Conservation (phyloP, 1,140 invertebrate genomes). For the Hyphantria cunea region DNA sequence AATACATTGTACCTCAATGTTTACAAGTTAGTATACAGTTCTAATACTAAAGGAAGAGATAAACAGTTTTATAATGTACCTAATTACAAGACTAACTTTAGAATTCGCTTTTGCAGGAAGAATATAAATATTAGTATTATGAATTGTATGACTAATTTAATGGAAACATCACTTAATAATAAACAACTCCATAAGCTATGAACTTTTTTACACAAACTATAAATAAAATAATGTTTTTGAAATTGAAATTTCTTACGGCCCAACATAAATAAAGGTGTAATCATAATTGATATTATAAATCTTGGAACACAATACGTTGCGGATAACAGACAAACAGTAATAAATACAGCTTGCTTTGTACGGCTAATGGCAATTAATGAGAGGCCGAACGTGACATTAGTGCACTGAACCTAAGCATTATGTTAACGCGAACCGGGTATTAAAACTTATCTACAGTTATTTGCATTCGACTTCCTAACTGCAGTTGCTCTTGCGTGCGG, state of each 20-base stretch:
- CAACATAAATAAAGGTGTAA: constrained; percentile 2
- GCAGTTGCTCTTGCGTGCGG: constrained; percentile 47
- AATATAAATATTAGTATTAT: too few relatives aligned
- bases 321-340: constrained; percentile 35
- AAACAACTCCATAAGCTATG: too few relatives aligned
- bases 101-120: too few relatives aligned
- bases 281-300: constrained; percentile 25
- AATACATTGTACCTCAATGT: not conserved
- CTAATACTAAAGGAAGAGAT: too few relatives aligned
- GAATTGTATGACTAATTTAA: too few relatives aligned
- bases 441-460: constrained; percentile 79
- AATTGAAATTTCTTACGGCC: too few relatives aligned
- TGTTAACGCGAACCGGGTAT: constrained; percentile 63
- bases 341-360: constrained; percentile 71
- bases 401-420: constrained; percentile 73
- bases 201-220: too few relatives aligned
- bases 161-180: too few relatives aligned
- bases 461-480: constrained; percentile 78
- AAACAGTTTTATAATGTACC: not conserved
- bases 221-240: too few relatives aligned
- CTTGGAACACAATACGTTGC: constrained; percentile 35
- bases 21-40: not conserved
- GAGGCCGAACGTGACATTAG: constrained; percentile 79
- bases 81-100: not conserved
- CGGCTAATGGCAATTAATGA: constrained; percentile 68